Percentiles rank a stretch among this genome's conserved stretches.
Evolutionary conservation across 2,888 invertebrate genomes (phyloP).

Genomic region (Agrochola lychnidis): DNA sequence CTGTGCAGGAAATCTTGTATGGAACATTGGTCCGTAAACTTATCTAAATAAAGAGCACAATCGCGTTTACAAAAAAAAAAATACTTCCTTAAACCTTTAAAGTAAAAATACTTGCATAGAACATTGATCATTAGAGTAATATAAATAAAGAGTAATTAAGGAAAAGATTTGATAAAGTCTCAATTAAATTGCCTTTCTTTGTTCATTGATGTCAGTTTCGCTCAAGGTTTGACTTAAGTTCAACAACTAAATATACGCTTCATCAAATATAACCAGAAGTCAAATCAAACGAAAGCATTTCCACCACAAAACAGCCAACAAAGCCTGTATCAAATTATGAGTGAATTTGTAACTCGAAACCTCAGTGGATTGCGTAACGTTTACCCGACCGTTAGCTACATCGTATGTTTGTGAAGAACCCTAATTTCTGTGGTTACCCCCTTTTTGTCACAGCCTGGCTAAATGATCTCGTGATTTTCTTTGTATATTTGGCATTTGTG

Average conservation of each 20-base stretch:
- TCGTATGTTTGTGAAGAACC: conserved; percentile 40
- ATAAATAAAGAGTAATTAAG: too few species aligned
- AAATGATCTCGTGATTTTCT: conserved; percentile 38
- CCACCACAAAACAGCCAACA: conserved; percentile 25
- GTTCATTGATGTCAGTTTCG: background rate
- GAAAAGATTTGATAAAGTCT: background rate
- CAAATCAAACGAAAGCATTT: conserved; percentile 11
- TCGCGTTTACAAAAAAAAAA: too few species aligned
- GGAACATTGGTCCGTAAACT: too few species aligned
- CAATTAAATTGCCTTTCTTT: background rate
- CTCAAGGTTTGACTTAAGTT: background rate
- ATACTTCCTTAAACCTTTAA: too few species aligned
- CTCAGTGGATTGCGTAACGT: conserved; percentile 33
- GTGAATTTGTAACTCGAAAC: conserved; percentile 48
- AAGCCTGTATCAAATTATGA: conserved; percentile 44
- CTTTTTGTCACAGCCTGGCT: conserved; percentile 42
- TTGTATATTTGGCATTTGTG: conserved; percentile 19
- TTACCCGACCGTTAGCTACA: conserved; percentile 37
- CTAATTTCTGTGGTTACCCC: conserved; percentile 47
- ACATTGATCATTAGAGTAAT: too few species aligned
- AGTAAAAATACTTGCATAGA: too few species aligned
- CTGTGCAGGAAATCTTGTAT: too few species aligned
- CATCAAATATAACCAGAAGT: background rate
- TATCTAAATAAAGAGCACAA: too few species aligned
- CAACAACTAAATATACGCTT: background rate